A percentile compares a stretch with the other conserved stretches of the same genome.
Conservation (phyloP, 2,113 vertebrate genomes). For the Percopsis transmontana region DNA sequence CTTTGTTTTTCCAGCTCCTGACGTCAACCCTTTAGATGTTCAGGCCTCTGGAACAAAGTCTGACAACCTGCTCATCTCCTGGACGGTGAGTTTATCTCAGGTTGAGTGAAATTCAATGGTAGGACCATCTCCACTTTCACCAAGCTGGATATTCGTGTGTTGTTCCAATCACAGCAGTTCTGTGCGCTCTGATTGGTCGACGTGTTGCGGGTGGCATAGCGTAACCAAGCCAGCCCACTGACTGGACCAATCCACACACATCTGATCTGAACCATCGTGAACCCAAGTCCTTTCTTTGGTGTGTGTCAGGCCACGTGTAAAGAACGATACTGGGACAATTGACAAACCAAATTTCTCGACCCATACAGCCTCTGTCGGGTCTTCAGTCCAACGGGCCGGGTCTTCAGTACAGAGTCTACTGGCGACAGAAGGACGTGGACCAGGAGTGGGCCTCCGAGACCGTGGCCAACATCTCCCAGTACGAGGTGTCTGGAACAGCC, state of each 20-base stretch:
- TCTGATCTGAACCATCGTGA: too few relatives aligned
- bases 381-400: constrained; percentile 91
- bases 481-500: constrained; percentile 85
- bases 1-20: constrained; percentile 79
- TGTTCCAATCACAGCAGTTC: too few relatives aligned
- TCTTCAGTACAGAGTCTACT: constrained; percentile 91
- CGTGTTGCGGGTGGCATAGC: too few relatives aligned
- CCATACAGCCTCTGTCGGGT: constrained; percentile 84
- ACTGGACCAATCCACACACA: too few relatives aligned
- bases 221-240: too few relatives aligned
- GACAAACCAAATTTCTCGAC: background rate
- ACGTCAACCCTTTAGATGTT: constrained; percentile 86
- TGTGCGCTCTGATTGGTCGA: too few relatives aligned
- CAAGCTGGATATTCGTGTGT: too few relatives aligned
- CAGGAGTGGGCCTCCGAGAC: constrained; percentile 86
- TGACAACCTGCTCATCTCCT: constrained; percentile 89
- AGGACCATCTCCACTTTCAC: background rate
- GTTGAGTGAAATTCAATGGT: background rate
- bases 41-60: constrained; percentile 84
- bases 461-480: constrained; percentile 87
- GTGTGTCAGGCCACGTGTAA: too few relatives aligned
- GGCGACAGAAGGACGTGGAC: constrained; percentile 87
- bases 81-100: constrained; percentile 82
- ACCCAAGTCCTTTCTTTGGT: too few relatives aligned
- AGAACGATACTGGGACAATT: too few relatives aligned